Evolutionary conservation across 2,797 vertebrate genomes (phyloP), one percentile per base, ranked within the genome.

Genomic region (Euthynnus affinis): DNA sequence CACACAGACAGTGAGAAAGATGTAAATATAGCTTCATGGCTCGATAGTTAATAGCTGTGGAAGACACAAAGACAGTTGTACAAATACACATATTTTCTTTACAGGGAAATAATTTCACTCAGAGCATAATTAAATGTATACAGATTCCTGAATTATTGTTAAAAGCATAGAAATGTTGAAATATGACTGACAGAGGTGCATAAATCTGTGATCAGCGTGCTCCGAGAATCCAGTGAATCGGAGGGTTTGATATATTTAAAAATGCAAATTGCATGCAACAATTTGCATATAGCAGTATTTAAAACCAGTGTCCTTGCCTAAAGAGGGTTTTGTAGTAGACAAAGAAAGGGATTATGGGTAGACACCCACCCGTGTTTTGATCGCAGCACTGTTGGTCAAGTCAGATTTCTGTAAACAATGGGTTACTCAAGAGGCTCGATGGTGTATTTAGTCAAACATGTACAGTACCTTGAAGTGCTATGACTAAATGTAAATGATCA

Each of bases 261-360:
- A 97, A 98, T 97, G 96, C 96, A 96, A 98, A 98, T 98, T 93
- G 83, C 88, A 94, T 95, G 92, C 95, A 95, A 94, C 92, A 89
- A 97, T 98, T 98, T 97, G 96, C 96, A 98, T 97, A 97, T 94
- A 94, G 94, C 94, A 93, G 95, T 96, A 96, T 97, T 98, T 96
- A 97, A 96, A 96, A 93, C 92, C 94, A 95, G 96, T 95, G 94
- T 96, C 96, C 95, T 96, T 95, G 95, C 96, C 96, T 96, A 96
- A 92, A 96, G 96, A 97, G 94, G 96, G 93, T 92, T 96, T 95
- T 94, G 95, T 94, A 93, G 95, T 94, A 96, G 83, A 94, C 94
- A 87, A 80, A 95, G 95, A 96, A 93, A 95, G 94, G 93, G 94
- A 91, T 96, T 96, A 92, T 94, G 94, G 95, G 94, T 95, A 95